Evolutionary conservation across 2,797 vertebrate species (phyloP), one percentile per base, ranked within the genome.

Genomic region (Falco columbarius): DNA sequence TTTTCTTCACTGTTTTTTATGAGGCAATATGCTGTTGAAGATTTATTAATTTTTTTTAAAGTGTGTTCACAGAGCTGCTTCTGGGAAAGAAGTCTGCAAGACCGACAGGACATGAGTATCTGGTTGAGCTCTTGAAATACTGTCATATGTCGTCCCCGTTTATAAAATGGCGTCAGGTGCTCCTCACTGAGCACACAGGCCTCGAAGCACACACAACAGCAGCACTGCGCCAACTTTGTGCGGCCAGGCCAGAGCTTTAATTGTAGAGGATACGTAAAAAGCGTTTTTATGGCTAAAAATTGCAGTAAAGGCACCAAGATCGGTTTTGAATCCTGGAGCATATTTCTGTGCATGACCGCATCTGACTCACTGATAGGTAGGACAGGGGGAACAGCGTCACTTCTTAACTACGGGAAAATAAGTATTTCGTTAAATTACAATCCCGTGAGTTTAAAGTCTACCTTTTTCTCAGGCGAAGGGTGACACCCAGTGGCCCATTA

Each of bases 401-500:
- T 88, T 90, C 44, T 67, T 65, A 66, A 56, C 21, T 36, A 38
- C 0, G 3, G 56, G 10, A 26, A 49, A 42, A 62, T 19, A 23
- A 47, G 1, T 42, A 14, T 4, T 49, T 47, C 27, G 26, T 34
- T 32, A 14, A 61, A 79, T 27, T 5, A 18, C 18, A 21, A 5
- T 15, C 32, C 9, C 3, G 1, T 13, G 1, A 23, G 1, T 0
- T 9, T 13, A 30, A 30, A 10, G 27, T 23, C 54, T 58, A 34
- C 42, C n/a, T 15, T 44, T 85, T 85, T 38, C 80, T 75, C 70
- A 65, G 80, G 3, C 38, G 36, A 22, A 86, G 73, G n/a, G 47
- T 23, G 94, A 89, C 97, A 84, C 77, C 94, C 63, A 46, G 95
- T 80, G 97, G 94, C 66, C 8, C 2, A 12, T 18, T 26, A 13